Evolutionary conservation across 1,140 invertebrate genomes (phyloP), one percentile per base, ranked within the genome.

Genomic region (Asbolus verrucosus): DNA sequence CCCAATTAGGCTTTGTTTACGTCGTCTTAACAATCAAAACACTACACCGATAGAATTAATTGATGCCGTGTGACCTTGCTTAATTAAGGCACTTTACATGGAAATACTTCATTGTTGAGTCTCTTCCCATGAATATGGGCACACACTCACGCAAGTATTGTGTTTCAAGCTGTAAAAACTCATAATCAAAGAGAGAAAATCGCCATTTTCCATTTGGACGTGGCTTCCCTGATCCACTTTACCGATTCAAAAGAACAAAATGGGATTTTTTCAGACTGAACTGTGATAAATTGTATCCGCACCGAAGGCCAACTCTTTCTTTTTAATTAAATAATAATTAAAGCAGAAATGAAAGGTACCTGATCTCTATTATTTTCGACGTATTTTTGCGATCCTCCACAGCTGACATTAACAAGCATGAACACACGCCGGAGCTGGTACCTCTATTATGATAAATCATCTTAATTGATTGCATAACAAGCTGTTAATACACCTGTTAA

Each of bases 1-100:
- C 61, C 61, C 33, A 63, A 63, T 54, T 54, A n/a, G 41, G 46
- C 21, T 62, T 62, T 62, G 59, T 62, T 62, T 62, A 59, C 39
- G 14, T 11, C 33, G 33, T 36, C 33, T 6, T n/a, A 36, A 54
- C 21, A 54, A 54, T 54, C 46, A 31, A 54, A 24, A 54, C 11
- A 11, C 27, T 54, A 27, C n/a, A 54, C 6, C 11, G 5, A 3
- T 54, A n/a, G 18, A 54, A 18, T 39, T 31, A 63, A 63, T 63
- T 63, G 36, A 13, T 39, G 36, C 61, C 61, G 61, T 63, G 61
- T 41, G 61, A 63, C 61, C 61, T 63, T 63, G 61, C 46, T 54
- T 54, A 54, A 54, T 54, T 54, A 21, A 54, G 11, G 21, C 46
- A 54, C 46, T 46, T 16, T 50, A 50, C 43, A 19, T 21, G 21